Percentiles rank a stretch among this genome's conserved stretches.
Conservation (phyloP, 2,797 vertebrate genomes). For the Poeciliopsis gracilis region DNA sequence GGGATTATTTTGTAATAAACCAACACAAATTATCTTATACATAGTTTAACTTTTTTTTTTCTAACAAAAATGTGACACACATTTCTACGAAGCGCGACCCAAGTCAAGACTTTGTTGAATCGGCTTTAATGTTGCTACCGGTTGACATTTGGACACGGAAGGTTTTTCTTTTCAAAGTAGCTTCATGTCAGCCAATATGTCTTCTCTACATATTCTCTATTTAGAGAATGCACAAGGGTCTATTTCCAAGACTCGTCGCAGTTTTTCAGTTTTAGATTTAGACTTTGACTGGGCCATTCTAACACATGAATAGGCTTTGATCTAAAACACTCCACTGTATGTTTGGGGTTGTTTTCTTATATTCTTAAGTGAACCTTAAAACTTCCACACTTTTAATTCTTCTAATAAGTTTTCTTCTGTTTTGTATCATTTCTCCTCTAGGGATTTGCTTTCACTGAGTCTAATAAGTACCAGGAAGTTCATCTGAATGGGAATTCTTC, state of each 20-base stretch:
- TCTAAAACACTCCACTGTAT: neutral
- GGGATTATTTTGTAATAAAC: neutral
- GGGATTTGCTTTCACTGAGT: neutral
- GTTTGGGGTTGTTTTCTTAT: neutral
- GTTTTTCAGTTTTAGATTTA: neutral
- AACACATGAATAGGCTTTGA: neutral
- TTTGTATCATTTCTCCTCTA: neutral
- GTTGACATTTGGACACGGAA: neutral
- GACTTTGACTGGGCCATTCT: neutral
- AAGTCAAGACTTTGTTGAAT: neutral
- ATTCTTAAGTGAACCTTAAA: too few species aligned
- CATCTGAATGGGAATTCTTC: neutral
- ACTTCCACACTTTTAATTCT: neutral
- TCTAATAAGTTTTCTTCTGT: neutral
- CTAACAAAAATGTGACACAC: neutral
- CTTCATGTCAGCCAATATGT: neutral
- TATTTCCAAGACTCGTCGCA: neutral
- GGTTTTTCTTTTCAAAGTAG: neutral
- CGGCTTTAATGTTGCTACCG: neutral
- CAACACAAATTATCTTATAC: neutral
- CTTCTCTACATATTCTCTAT: neutral
- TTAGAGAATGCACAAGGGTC: neutral
- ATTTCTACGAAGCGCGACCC: neutral
- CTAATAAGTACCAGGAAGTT: neutral
- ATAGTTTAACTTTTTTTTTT: neutral